Evolutionary conservation across 1,140 invertebrate species (phyloP).

Genomic region (Listronotus oregonensis): DNA sequence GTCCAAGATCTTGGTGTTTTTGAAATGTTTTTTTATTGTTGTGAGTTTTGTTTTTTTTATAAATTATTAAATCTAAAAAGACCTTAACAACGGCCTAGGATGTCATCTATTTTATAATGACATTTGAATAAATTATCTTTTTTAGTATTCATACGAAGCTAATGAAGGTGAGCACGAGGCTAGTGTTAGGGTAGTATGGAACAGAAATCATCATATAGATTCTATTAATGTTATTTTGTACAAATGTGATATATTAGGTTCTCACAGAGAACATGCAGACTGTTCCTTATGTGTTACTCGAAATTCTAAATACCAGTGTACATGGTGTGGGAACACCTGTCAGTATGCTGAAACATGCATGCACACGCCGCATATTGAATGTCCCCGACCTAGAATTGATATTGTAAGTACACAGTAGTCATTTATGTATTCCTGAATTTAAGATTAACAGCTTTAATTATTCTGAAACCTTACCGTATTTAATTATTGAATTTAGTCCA

Average conservation of each 20-base stretch:
- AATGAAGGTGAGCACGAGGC: slow-evolving; percentile 85
- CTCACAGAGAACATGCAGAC: slow-evolving; percentile 88
- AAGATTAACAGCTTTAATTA: too few relatives aligned
- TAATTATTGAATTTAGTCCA: too few relatives aligned
- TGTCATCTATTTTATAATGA: too few relatives aligned
- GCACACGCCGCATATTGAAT: slow-evolving; percentile 75
- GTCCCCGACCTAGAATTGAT: slow-evolving; percentile 90
- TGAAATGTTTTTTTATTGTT: too few relatives aligned
- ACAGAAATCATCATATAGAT: slow-evolving; percentile 89
- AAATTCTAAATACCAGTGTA: slow-evolving; percentile 85
- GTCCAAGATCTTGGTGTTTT: too few relatives aligned
- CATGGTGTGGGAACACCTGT: slow-evolving; percentile 90
- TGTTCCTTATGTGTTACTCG: slow-evolving; percentile 92
- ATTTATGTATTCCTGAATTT: too few relatives aligned
- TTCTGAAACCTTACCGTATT: too few relatives aligned
- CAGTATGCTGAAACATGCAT: slow-evolving; percentile 82
- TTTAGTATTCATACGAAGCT: slow-evolving; percentile 85
- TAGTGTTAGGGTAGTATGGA: slow-evolving; percentile 89
- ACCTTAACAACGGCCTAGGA: too few relatives aligned
- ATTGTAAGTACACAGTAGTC: slow-evolving; percentile 63
- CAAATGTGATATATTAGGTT: slow-evolving; percentile 92
- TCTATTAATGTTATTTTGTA: slow-evolving; percentile 88
- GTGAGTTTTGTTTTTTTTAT: too few relatives aligned
- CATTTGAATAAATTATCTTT: slow-evolving; percentile 17
- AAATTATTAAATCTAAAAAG: too few relatives aligned